Evolutionary conservation across 2,797 vertebrate species (phyloP).

Genomic region (Sebastes glaucus): DNA sequence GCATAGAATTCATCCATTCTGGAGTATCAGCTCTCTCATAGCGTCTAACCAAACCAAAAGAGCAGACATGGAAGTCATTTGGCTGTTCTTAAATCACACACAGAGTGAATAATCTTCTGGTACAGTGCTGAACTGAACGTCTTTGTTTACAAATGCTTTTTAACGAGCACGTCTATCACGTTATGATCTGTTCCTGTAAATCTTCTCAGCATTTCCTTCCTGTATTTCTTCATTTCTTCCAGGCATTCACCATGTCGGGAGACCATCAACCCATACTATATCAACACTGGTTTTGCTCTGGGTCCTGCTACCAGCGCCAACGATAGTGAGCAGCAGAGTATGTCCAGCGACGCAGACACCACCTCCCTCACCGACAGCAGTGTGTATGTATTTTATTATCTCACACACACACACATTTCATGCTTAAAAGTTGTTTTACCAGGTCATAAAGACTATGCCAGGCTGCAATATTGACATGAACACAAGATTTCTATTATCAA

Average conservation of each 20-base stretch:
- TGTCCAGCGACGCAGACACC: slow-evolving; percentile 97
- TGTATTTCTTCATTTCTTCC: neutral
- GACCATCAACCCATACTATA: slow-evolving; percentile 91
- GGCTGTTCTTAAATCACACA: neutral
- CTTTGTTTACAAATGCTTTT: neutral
- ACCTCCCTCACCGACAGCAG: slow-evolving; percentile 97
- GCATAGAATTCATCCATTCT: neutral
- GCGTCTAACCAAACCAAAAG: neutral
- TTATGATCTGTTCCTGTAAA: neutral
- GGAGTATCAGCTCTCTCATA: neutral
- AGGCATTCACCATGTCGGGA: slow-evolving; percentile 86
- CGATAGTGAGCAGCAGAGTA: slow-evolving; percentile 98
- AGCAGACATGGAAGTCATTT: neutral
- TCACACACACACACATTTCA: neutral
- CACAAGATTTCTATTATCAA: neutral
- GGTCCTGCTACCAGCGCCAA: slow-evolving; percentile 95
- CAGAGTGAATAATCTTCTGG: too few relatives aligned
- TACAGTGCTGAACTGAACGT: neutral
- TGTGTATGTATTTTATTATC: slow-evolving; percentile 85
- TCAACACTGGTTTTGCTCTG: slow-evolving; percentile 90
- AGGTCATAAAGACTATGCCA: neutral
- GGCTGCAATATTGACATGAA: neutral
- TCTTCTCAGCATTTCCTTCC: slow-evolving; percentile 16
- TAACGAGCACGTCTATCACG: neutral
- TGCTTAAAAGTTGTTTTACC: neutral